phyloP scores from a whole-genome alignment of 2,113 vertebrate genomes.

The Aphyosemion australe region DNA sequence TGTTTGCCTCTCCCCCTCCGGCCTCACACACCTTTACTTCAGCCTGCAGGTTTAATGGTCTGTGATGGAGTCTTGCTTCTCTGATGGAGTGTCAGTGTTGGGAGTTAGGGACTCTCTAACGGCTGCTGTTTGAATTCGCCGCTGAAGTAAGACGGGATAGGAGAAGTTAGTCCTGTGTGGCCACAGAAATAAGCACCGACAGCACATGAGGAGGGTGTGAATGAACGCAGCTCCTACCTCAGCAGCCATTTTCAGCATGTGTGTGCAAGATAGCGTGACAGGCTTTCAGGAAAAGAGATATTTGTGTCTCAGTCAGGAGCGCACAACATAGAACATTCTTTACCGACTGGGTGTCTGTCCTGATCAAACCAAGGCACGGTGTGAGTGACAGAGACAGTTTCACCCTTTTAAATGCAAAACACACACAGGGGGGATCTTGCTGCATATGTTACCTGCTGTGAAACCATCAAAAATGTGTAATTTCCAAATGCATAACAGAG shows the following conservation, averaged over 20 bases:
- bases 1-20: conserved; percentile 9
- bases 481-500: no score
- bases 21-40: conserved; percentile 14
- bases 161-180: conserved; percentile 31
- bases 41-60: conserved; percentile 51
- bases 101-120: conserved; percentile 33
- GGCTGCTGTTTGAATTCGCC: conserved; percentile 37
- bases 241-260: background rate
- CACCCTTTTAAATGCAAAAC: conserved; percentile 26
- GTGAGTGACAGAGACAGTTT: conserved; percentile 14
- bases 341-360: conserved; percentile 15
- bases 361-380: conserved; percentile 21
- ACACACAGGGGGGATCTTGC: conserved; percentile 22
- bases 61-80: conserved; percentile 53
- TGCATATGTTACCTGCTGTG: background rate
- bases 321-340: background rate
- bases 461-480: no score
- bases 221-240: background rate
- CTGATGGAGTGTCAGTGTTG: conserved; percentile 31
- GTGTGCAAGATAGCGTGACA: background rate
- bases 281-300: background rate
- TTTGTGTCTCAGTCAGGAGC: conserved; percentile 23
- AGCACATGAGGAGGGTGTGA: background rate
- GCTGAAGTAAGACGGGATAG: conserved; percentile 24
- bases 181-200: conserved; percentile 32